These are phyloP conservation scores for Gastrophysa polygoni DNA, from an alignment of 2,888 invertebrate genomes.

Conservation along the genomic window DNA sequence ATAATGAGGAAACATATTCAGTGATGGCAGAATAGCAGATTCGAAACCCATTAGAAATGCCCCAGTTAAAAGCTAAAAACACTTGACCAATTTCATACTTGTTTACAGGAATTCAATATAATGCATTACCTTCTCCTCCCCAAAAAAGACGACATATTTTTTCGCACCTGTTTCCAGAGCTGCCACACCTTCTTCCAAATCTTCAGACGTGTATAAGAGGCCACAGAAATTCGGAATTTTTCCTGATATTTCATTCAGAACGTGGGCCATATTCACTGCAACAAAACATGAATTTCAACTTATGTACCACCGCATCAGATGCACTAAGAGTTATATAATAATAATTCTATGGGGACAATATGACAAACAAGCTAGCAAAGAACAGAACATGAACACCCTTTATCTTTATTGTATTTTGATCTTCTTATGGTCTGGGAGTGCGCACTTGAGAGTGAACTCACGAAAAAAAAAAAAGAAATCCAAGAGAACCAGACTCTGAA, in stretches of 20 bases:
- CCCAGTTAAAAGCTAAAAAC: constrained; percentile 67
- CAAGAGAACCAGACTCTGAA: too few relatives aligned
- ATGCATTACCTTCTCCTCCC: constrained; percentile 68
- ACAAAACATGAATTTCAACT: constrained; percentile 27
- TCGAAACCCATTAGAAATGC: constrained; percentile 72
- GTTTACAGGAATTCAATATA: too few relatives aligned
- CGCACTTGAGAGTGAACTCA: too few relatives aligned
- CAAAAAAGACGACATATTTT: constrained; percentile 56
- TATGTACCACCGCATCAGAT: neutral
- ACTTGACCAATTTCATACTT: neutral
- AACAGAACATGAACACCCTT: too few relatives aligned
- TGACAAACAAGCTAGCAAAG: too few relatives aligned
- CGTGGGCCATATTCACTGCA: constrained; percentile 75
- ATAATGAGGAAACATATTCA: constrained; percentile 69
- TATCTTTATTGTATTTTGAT: too few relatives aligned
- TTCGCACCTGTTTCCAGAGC: constrained; percentile 37
- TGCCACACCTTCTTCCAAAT: constrained; percentile 69
- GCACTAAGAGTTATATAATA: neutral
- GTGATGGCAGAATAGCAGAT: constrained; percentile 73
- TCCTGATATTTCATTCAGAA: constrained; percentile 66
- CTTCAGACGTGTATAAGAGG: constrained; percentile 78
- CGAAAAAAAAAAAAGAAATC: too few relatives aligned
- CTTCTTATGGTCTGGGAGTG: too few relatives aligned
- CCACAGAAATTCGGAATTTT: constrained; percentile 78
- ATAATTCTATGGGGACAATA: too few relatives aligned